phyloP scores from a whole-genome alignment of 2,888 invertebrate species.

The Piscicola geometra region DNA sequence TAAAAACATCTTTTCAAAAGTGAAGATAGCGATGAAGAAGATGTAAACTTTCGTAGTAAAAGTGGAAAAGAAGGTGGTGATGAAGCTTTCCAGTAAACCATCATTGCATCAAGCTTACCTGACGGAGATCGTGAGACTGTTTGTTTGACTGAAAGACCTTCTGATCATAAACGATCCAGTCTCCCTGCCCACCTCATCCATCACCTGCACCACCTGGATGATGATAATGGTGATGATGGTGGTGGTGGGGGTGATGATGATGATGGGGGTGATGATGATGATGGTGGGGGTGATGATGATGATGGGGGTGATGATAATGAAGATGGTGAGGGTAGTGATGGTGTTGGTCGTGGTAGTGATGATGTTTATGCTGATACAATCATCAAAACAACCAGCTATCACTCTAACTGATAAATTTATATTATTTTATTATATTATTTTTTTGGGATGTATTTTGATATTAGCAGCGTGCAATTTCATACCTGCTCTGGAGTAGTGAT shows the following conservation, averaged over 20 bases:
- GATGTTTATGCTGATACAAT: conserved; percentile 8
- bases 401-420: not conserved
- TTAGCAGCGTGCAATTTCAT: too few relatives aligned
- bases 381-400: not conserved
- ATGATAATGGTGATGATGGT: not conserved
- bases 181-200: not conserved
- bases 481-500: conserved; percentile 9
- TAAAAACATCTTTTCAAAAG: too few relatives aligned
- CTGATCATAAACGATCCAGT: not conserved
- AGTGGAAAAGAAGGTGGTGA: too few relatives aligned
- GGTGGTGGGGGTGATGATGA: not conserved
- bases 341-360: conserved; percentile 24
- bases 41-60: too few relatives aligned
- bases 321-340: conserved; percentile 35
- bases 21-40: too few relatives aligned
- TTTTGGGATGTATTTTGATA: not conserved
- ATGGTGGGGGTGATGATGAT: conserved; percentile 35
- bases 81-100: too few relatives aligned
- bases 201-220: not conserved
- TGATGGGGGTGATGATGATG: conserved; percentile 24
- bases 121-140: not conserved
- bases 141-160: not conserved
- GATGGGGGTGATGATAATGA: conserved; percentile 36
- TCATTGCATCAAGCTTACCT: too few relatives aligned
- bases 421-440: not conserved